phyloP scores from a whole-genome alignment of 2,797 vertebrate species.

The Lerista edwardsae region DNA sequence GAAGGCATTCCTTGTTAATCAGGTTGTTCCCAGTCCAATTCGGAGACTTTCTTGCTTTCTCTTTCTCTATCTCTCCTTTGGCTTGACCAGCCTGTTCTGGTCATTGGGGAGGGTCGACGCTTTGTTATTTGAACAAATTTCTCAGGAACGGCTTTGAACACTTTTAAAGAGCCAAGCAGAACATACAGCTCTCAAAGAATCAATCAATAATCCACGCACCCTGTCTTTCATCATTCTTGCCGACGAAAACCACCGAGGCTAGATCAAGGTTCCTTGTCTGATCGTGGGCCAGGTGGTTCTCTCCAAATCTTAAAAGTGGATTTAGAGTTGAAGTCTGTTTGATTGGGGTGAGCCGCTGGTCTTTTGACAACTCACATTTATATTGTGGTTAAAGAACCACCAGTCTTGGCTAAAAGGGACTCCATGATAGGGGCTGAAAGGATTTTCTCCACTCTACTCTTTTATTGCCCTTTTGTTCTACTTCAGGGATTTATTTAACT shows the following conservation, averaged over 20 bases:
- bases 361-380: background rate
- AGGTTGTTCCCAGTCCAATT: accelerated
- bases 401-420: too few relatives aligned
- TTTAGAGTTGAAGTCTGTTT: background rate
- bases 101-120: background rate
- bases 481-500: too few relatives aligned
- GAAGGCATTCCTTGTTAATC: background rate
- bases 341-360: background rate
- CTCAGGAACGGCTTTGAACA: too few relatives aligned
- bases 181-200: too few relatives aligned
- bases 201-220: background rate
- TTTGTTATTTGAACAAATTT: too few relatives aligned
- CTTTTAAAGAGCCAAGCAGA: too few relatives aligned
- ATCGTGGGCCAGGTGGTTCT: background rate
- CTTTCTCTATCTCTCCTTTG: background rate
- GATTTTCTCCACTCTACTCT: too few relatives aligned
- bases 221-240: background rate
- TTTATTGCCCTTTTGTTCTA: too few relatives aligned
- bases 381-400: background rate
- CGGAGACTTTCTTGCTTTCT: background rate
- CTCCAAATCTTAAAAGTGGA: background rate
- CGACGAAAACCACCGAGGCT: background rate
- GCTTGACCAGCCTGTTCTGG: accelerated
- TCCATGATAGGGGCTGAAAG: background rate
- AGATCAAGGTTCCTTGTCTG: background rate